phyloP scores from a whole-genome alignment of 2,113 vertebrate species.

The Odontesthes bonariensis region DNA sequence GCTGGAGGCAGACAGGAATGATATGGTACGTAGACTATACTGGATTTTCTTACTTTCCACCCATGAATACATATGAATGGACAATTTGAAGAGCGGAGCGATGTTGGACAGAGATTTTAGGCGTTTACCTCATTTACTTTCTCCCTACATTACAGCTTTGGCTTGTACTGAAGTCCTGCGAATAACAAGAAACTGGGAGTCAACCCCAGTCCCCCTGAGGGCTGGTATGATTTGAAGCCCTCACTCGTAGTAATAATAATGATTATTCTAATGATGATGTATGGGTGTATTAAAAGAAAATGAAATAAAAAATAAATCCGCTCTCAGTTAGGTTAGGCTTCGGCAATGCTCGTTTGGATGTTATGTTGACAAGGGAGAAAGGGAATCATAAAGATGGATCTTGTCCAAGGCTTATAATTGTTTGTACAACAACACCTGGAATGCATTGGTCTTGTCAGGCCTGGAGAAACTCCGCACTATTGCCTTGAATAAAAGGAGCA shows the following conservation, averaged over 20 bases:
- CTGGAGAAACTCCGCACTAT: slow-evolving; percentile 26
- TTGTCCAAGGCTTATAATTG: slow-evolving; percentile 55
- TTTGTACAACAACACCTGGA: slow-evolving; percentile 68
- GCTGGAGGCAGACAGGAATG: slow-evolving; percentile 68
- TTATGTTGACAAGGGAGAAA: slow-evolving; percentile 41
- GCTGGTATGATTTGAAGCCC: slow-evolving; percentile 40
- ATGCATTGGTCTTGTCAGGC: slow-evolving; percentile 62
- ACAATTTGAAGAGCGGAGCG: neutral
- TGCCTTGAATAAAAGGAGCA: slow-evolving; percentile 14
- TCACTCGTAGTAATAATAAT: slow-evolving; percentile 39
- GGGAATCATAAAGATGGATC: slow-evolving; percentile 61
- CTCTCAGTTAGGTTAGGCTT: neutral
- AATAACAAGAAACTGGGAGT: slow-evolving; percentile 68
- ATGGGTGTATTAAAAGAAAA: neutral
- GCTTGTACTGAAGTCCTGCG: slow-evolving; percentile 27
- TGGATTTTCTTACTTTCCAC: slow-evolving; percentile 44
- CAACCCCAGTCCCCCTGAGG: slow-evolving; percentile 47
- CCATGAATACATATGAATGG: slow-evolving; percentile 1
- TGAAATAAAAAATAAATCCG: too few relatives aligned
- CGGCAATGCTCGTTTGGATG: slow-evolving; percentile 26
- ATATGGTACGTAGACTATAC: slow-evolving; percentile 78
- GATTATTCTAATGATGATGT: slow-evolving; percentile 22
- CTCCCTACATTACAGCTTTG: slow-evolving; percentile 12
- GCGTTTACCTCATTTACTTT: slow-evolving; percentile 34
- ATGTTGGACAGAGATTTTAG: neutral